phyloP scores from a whole-genome alignment of 2,797 vertebrate genomes.

The Chelon auratus region DNA sequence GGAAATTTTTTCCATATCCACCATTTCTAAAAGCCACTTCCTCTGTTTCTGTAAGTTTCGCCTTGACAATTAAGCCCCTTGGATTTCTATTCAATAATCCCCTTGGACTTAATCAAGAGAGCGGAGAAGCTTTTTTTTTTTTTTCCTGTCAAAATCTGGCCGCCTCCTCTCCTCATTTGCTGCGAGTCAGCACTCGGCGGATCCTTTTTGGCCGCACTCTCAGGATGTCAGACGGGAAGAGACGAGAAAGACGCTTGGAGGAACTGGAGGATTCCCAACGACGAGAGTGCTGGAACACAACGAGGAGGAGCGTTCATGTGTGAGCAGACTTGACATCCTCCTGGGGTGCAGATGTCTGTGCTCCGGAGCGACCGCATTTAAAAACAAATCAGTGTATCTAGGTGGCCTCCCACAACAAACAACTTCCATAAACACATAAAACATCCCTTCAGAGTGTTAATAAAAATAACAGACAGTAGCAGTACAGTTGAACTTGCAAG shows the following conservation, averaged over 20 bases:
- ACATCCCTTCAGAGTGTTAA: slow-evolving; percentile 19
- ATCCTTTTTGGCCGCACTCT: slow-evolving; percentile 65
- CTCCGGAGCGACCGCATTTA: slow-evolving; percentile 9
- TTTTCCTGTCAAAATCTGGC: slow-evolving; percentile 63
- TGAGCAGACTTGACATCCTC: slow-evolving; percentile 53
- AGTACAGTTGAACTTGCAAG: neutral
- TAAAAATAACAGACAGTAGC: slow-evolving; percentile 30
- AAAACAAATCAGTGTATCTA: slow-evolving; percentile 31
- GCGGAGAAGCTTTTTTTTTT: slow-evolving; percentile 48
- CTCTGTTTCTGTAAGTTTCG: slow-evolving; percentile 52
- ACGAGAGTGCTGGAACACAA: slow-evolving; percentile 57
- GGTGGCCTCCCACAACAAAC: slow-evolving; percentile 28
- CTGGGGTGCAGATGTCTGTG: slow-evolving; percentile 6
- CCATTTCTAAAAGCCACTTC: slow-evolving; percentile 37
- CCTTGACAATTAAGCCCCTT: slow-evolving; percentile 61
- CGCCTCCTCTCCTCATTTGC: slow-evolving; percentile 48
- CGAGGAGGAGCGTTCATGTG: slow-evolving; percentile 46
- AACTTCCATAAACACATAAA: slow-evolving; percentile 14
- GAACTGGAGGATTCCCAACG: slow-evolving; percentile 56
- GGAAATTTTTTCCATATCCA: slow-evolving; percentile 35
- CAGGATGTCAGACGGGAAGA: slow-evolving; percentile 69
- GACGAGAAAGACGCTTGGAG: slow-evolving; percentile 40
- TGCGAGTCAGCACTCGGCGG: slow-evolving; percentile 65
- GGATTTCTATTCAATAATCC: slow-evolving; percentile 66
- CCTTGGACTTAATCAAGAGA: slow-evolving; percentile 74